phyloP scores from a whole-genome alignment of 2,888 invertebrate species.

The Lottia gigantea region DNA sequence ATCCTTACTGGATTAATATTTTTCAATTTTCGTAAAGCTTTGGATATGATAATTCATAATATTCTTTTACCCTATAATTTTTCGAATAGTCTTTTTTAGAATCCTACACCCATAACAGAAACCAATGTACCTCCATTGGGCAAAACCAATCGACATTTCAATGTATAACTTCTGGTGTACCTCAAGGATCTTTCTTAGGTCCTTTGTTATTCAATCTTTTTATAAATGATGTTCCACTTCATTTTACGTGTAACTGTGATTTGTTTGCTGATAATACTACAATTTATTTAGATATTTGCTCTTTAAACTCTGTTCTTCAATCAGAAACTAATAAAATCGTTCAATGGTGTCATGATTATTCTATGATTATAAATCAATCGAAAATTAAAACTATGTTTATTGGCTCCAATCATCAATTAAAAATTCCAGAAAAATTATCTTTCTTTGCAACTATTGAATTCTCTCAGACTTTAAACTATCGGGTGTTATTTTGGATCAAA shows the following conservation, averaged over 20 bases:
- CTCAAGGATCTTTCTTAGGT: no score
- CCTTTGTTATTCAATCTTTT: not conserved
- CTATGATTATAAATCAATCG: not conserved
- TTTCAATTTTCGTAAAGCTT: no score
- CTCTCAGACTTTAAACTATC: not conserved
- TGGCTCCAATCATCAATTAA: not conserved
- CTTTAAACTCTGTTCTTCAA: not conserved
- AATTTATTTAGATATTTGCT: not conserved
- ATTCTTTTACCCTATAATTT: no score
- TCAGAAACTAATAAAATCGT: not conserved
- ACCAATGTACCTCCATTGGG: no score
- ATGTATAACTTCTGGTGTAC: no score
- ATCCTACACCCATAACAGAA: no score
- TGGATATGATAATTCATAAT: no score
- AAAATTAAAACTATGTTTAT: not conserved
- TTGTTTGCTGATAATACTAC: conserved; percentile 5
- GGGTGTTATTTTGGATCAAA: not conserved
- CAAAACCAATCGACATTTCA: no score
- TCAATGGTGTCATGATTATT: not conserved
- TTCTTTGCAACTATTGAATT: not conserved
- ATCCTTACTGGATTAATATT: no score
- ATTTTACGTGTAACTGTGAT: not conserved
- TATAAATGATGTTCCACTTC: conserved; percentile 1
- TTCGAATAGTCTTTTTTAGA: no score
- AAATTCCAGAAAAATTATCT: no score